Evolutionary conservation across 2,797 vertebrate genomes (phyloP).

Genomic region (Neomorphus geoffroyi): DNA sequence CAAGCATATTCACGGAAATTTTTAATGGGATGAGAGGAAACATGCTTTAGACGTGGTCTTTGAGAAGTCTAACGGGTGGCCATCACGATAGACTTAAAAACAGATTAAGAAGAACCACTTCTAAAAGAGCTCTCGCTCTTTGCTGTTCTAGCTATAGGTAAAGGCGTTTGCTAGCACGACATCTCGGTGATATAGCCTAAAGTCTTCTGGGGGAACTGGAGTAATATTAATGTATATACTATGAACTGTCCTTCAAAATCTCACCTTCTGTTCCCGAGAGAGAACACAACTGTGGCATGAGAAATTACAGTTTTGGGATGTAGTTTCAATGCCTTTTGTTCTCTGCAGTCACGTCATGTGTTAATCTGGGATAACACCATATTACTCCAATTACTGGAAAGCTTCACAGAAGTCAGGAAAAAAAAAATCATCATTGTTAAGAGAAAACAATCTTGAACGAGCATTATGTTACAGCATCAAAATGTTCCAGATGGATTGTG

Average conservation of each 20-base stretch:
- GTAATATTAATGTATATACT: not conserved
- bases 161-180: not conserved
- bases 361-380: not conserved
- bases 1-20: not conserved
- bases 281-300: not conserved
- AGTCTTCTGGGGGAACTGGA: not conserved
- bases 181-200: not conserved
- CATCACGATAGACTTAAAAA: not conserved
- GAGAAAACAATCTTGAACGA: not conserved
- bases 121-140: not conserved
- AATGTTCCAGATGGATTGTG: not conserved
- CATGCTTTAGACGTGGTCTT: not conserved
- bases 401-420: not conserved
- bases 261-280: not conserved
- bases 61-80: not conserved
- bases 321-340: fast-evolving
- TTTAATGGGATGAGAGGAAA: not conserved
- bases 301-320: not conserved
- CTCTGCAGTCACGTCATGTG: not conserved
- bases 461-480: not conserved
- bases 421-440: not conserved
- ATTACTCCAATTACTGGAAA: not conserved
- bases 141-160: not conserved
- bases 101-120: not conserved
- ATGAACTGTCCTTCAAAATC: not conserved